These are phyloP conservation scores for Ochlodes sylvanus DNA, from an alignment of 2,888 invertebrate genomes.

Conservation along the genomic window DNA sequence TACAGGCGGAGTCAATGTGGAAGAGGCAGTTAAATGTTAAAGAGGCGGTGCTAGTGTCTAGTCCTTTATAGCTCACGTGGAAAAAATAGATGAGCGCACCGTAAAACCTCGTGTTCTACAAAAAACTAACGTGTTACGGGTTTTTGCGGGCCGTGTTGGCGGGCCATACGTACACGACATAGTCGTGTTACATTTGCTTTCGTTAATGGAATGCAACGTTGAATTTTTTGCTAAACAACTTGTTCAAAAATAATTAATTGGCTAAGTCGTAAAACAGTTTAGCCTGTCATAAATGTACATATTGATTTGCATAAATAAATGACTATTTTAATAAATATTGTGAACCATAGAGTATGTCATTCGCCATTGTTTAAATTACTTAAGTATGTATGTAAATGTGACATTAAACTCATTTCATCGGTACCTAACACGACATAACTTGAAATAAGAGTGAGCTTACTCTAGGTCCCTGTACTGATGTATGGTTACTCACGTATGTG, in stretches of 20 bases:
- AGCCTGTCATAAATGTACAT: slow-evolving; percentile 11
- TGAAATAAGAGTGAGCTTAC: background rate
- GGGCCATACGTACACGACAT: slow-evolving; percentile 17
- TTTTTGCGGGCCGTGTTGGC: slow-evolving; percentile 10
- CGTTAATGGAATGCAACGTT: slow-evolving; percentile 11
- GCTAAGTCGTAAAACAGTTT: slow-evolving; percentile 13
- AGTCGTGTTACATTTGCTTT: slow-evolving; percentile 17
- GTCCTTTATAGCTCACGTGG: slow-evolving; percentile 21
- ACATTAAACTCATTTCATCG: background rate
- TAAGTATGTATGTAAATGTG: background rate
- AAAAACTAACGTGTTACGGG: slow-evolving; percentile 16
- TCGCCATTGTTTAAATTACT: too few species aligned
- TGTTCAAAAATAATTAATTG: slow-evolving; percentile 24
- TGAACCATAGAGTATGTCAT: too few species aligned
- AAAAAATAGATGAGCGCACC: slow-evolving; percentile 21
- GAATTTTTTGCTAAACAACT: slow-evolving; percentile 1
- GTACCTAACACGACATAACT: background rate
- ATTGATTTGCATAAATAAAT: slow-evolving; percentile 25
- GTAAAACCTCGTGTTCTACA: slow-evolving; percentile 18
- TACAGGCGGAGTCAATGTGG: slow-evolving; percentile 75
- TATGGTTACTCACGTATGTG: slow-evolving; percentile 10
- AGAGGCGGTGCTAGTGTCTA: slow-evolving; percentile 57
- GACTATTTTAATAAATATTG: too few species aligned
- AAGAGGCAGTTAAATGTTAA: slow-evolving; percentile 64
- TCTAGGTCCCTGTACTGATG: background rate